Percentiles rank a stretch among this genome's conserved stretches.
phyloP scores from a whole-genome alignment of 1,140 invertebrate species.

The Oscheius sp. region DNA sequence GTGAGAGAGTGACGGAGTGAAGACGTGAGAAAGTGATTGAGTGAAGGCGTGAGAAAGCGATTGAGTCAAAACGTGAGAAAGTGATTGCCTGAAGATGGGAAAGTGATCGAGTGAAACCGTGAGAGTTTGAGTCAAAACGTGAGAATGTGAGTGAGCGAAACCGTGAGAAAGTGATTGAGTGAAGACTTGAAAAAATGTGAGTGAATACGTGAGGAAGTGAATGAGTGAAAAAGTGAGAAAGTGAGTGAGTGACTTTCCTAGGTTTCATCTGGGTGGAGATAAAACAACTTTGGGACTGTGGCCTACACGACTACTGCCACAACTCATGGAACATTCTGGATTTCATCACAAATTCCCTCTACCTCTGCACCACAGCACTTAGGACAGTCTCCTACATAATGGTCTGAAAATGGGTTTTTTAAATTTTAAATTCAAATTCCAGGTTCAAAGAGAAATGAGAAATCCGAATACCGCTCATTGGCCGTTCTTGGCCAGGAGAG shows the following conservation, averaged over 20 bases:
- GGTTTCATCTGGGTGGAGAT: constrained; percentile 98
- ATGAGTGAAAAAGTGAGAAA: not conserved
- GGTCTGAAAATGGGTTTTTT: constrained; percentile 64
- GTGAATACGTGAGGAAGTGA: too few relatives aligned
- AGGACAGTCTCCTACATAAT: constrained; percentile 87
- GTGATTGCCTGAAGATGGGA: too few relatives aligned
- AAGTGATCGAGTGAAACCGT: too few relatives aligned
- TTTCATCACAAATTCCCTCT: constrained; percentile 94
- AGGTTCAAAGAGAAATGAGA: constrained; percentile 72
- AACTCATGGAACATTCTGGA: constrained; percentile 99
- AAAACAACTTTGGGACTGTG: constrained; percentile 95
- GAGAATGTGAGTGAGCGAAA: too few relatives aligned
- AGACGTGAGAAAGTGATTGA: too few relatives aligned
- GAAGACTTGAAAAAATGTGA: too few relatives aligned
- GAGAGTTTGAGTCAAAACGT: too few relatives aligned
- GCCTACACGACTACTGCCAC: constrained; percentile 86
- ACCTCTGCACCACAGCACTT: constrained; percentile 90
- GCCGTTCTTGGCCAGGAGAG: constrained; percentile 74
- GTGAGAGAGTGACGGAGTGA: too few relatives aligned
- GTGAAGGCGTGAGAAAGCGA: too few relatives aligned
- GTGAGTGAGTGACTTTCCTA: constrained; percentile 56
- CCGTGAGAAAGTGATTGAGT: too few relatives aligned
- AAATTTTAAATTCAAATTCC: constrained; percentile 9
- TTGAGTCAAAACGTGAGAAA: too few relatives aligned
- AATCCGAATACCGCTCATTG: constrained; percentile 59